phyloP scores from a whole-genome alignment of 2,888 invertebrate species.

The Chironomus riparius region DNA sequence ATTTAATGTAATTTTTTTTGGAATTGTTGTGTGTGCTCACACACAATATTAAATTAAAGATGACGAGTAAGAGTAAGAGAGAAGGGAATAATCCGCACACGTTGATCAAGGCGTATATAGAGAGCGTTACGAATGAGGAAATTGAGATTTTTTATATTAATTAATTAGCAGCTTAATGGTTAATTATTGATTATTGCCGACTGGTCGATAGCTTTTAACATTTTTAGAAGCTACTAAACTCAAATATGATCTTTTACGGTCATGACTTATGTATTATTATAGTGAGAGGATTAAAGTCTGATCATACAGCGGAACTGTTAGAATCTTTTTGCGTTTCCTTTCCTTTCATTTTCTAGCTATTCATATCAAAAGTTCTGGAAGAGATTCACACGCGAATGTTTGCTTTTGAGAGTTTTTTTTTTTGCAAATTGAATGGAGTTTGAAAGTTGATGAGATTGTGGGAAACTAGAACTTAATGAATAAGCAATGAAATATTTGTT shows the following conservation, averaged over 20 bases:
- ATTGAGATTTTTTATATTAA: neutral
- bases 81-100: too few species aligned
- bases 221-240: neutral
- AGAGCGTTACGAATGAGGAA: neutral
- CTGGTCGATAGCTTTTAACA: neutral
- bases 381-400: neutral
- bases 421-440: neutral
- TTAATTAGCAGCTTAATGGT: slow-evolving; percentile 5
- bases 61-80: too few species aligned
- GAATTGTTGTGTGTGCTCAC: neutral
- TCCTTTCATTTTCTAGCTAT: neutral
- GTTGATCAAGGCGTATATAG: neutral
- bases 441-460: neutral
- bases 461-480: too few species aligned
- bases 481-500: too few species aligned
- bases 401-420: neutral
- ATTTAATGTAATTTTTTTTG: neutral
- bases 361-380: neutral
- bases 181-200: neutral
- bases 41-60: neutral
- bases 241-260: neutral
- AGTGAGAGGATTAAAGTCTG: neutral
- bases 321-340: neutral
- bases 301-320: neutral
- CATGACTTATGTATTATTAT: neutral